These are phyloP conservation scores for Dasysyrphus tricinctus DNA, from an alignment of 2,888 invertebrate species.

Conservation along the genomic window DNA sequence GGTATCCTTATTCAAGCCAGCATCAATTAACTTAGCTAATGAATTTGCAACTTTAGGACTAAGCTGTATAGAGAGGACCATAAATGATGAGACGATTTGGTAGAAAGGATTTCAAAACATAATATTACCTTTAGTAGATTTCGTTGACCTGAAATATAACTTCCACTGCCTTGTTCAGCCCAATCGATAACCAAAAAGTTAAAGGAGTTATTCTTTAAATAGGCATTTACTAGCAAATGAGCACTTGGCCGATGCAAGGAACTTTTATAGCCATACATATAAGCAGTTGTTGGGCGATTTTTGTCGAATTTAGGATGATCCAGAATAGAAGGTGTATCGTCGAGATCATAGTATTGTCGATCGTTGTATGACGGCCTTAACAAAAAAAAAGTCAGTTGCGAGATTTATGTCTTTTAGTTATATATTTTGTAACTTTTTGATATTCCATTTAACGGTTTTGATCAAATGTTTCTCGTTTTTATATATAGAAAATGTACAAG, in stretches of 20 bases:
- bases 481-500: too few relatives aligned
- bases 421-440: too few relatives aligned
- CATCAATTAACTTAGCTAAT: conserved; percentile 79
- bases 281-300: neutral
- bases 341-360: conserved; percentile 5
- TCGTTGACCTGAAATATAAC: conserved; percentile 1
- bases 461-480: too few relatives aligned
- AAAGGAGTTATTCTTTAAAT: conserved; percentile 3
- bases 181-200: conserved; percentile 13
- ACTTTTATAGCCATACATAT: neutral
- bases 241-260: neutral
- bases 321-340: neutral
- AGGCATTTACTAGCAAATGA: neutral
- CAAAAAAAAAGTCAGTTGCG: neutral
- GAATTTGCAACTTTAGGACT: conserved; percentile 78
- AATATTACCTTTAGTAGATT: neutral
- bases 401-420: too few relatives aligned
- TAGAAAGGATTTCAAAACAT: neutral
- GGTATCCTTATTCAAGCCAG: conserved; percentile 79
- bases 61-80: conserved; percentile 67
- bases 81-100: too few relatives aligned
- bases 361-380: conserved; percentile 1
- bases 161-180: neutral
- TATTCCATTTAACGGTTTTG: too few relatives aligned
- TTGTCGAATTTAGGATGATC: neutral